phyloP scores from a whole-genome alignment of 2,113 vertebrate genomes.

The Crotalus helleri region DNA sequence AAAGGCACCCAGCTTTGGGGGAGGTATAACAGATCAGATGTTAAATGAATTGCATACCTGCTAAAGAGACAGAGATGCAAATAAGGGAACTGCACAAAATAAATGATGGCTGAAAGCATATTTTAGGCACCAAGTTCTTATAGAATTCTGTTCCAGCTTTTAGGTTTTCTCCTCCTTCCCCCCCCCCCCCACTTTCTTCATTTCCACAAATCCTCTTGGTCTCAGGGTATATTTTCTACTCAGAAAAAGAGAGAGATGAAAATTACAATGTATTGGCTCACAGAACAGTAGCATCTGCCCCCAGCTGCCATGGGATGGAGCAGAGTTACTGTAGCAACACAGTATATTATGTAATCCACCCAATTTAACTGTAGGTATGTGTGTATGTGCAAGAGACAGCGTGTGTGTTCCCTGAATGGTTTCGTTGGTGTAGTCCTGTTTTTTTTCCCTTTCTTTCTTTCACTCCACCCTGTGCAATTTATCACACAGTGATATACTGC shows the following conservation, averaged over 20 bases:
- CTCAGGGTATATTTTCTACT: conserved; percentile 9
- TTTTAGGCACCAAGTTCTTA: neutral
- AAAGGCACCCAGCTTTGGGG: neutral
- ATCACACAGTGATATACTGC: neutral
- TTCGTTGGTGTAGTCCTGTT: conserved; percentile 18
- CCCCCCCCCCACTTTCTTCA: neutral
- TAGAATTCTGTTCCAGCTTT: neutral
- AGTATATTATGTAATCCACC: conserved; percentile 63
- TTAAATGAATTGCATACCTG: neutral
- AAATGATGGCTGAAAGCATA: neutral
- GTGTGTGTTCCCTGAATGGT: conserved; percentile 37
- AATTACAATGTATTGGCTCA: conserved; percentile 21
- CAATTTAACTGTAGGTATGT: conserved; percentile 61
- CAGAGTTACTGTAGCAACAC: conserved; percentile 65
- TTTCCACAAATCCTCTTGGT: neutral
- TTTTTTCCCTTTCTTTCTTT: neutral
- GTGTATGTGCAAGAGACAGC: conserved; percentile 41
- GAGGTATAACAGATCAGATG: neutral
- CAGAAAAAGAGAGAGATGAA: conserved; percentile 5
- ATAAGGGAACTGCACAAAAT: neutral
- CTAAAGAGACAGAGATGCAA: neutral
- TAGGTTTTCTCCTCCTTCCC: neutral
- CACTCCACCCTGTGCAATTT: conserved; percentile 12
- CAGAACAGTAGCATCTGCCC: conserved; percentile 44
- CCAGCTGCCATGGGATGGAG: conserved; percentile 50